Base-by-base conservation (phyloP, 2,113 vertebrate species). In the Delphinapterus leucas region DNA sequence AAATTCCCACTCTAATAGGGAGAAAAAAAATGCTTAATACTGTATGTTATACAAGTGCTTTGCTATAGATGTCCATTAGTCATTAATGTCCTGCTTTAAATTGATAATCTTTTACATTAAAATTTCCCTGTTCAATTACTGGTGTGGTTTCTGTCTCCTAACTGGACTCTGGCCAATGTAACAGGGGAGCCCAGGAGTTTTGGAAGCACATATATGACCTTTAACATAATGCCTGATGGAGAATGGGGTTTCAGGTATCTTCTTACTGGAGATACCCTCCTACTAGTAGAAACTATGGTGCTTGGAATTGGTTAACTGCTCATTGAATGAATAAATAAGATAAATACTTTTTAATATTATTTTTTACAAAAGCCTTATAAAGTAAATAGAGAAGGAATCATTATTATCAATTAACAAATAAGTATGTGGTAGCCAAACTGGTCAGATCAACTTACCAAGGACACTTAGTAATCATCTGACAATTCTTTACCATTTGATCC, bases 161-260 rank as follows among this genome's bases (percentile, higher is more conserved):
- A n/a, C 2, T 88, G 12, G 58, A 49, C 25, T 2, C 31, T 82
- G 9, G 6, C 9, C 41, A 76, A 18, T n/a, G 17, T 15, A 41
- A 83, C 1, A n/a, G 15, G 8, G 10, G 3, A 80, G 0, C 3
- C 5, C 14, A 73, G 8, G 2, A 17, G 7, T 33, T 49, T 36
- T 74, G 73, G 49, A 70, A 49, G 53, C 14, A 80, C n/a, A 63
- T 17, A 12, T 6, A 55, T 8, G 9, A 44, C 20, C 4, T 67
- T 26, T 36, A 47, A 36, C 26, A 74, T 20, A 31, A 89, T 65
- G 6, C 26, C 8, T 53, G 14, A 14, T 33, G 81, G 26, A 55
- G 26, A 60, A 85, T 4, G 0, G 5, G 17, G 58, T 13, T 61
- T 44, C 8, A 33, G 33, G 8, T 25, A 85, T 4, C 33, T 81